phyloP scores from a whole-genome alignment of 2,888 invertebrate genomes.

The Tortricodes alternella region DNA sequence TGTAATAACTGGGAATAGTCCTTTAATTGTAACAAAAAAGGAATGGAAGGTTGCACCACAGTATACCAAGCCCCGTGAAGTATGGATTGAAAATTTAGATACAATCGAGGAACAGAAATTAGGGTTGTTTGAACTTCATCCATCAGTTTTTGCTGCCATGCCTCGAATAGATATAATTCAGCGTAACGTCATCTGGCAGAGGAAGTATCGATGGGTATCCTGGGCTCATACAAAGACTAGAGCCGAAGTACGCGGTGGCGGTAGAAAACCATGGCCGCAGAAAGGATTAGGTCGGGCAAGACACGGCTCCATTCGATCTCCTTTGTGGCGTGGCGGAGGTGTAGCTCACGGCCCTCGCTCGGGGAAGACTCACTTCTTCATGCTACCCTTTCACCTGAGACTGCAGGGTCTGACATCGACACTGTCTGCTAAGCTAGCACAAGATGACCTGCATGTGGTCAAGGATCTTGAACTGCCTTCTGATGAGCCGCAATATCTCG shows the following conservation, averaged over 20 bases:
- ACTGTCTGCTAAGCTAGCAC: conserved; percentile 95
- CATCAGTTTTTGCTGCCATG: conserved; percentile 90
- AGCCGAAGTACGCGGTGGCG: conserved; percentile 94
- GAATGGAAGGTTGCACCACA: conserved; percentile 77
- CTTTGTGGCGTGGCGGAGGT: conserved; percentile 93
- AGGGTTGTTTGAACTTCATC: conserved; percentile 95
- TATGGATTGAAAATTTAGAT: conserved; percentile 94
- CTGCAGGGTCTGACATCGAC: conserved; percentile 91
- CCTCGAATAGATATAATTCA: conserved; percentile 95
- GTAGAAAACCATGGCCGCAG: conserved; percentile 98
- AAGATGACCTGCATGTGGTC: conserved; percentile 97
- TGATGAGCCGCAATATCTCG: conserved; percentile 89
- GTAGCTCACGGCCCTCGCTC: conserved; percentile 95
- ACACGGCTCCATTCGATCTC: conserved; percentile 96
- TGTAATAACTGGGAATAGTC: conserved; percentile 38
- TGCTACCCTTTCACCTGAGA: conserved; percentile 91
- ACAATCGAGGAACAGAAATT: conserved; percentile 88
- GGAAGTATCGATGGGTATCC: conserved; percentile 89
- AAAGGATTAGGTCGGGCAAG: conserved; percentile 95
- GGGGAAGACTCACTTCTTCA: conserved; percentile 95
- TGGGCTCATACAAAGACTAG: conserved; percentile 90
- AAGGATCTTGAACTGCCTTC: conserved; percentile 93
- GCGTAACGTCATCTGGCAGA: conserved; percentile 94
- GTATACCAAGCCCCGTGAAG: conserved; percentile 87
- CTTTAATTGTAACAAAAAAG: conserved; percentile 61